Percentiles rank a stretch among this genome's conserved stretches.
phyloP scores from a whole-genome alignment of 2,797 vertebrate genomes.

The Sebastes kiyomatsui region DNA sequence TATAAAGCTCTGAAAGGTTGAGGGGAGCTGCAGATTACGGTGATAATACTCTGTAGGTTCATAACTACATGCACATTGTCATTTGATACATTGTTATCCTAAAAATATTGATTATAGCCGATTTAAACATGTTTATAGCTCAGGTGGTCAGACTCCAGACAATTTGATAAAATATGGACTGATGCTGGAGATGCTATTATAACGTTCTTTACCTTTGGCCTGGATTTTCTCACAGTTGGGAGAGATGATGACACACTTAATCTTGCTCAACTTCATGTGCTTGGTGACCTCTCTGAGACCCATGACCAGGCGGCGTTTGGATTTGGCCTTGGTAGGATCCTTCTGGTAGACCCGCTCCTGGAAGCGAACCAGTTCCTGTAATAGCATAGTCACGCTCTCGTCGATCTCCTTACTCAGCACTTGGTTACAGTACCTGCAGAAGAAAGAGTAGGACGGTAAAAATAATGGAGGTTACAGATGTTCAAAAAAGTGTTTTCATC shows the following conservation, averaged over 20 bases:
- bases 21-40: neutral
- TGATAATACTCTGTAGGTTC: neutral
- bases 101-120: neutral
- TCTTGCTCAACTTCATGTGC: slow-evolving; percentile 97
- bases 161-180: neutral
- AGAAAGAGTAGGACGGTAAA: neutral
- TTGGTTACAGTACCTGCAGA: slow-evolving; percentile 96
- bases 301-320: slow-evolving; percentile 97
- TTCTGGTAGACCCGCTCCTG: slow-evolving; percentile 97
- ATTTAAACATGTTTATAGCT: neutral
- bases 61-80: neutral
- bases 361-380: slow-evolving; percentile 97
- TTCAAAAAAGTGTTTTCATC: neutral
- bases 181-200: neutral
- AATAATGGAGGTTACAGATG: neutral
- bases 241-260: slow-evolving; percentile 98
- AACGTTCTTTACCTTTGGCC: slow-evolving; percentile 88
- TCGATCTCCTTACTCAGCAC: slow-evolving; percentile 99
- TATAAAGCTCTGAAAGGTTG: neutral
- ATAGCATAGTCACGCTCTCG: slow-evolving; percentile 93
- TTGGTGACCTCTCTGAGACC: slow-evolving; percentile 98
- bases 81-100: neutral
- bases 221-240: slow-evolving; percentile 99
- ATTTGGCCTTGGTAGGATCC: slow-evolving; percentile 94
- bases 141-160: neutral